Percentiles rank a stretch among this genome's conserved stretches.
These are phyloP conservation scores for Drosophila antonietae DNA, from an alignment of 2,888 invertebrate genomes.

Conservation along the genomic window DNA sequence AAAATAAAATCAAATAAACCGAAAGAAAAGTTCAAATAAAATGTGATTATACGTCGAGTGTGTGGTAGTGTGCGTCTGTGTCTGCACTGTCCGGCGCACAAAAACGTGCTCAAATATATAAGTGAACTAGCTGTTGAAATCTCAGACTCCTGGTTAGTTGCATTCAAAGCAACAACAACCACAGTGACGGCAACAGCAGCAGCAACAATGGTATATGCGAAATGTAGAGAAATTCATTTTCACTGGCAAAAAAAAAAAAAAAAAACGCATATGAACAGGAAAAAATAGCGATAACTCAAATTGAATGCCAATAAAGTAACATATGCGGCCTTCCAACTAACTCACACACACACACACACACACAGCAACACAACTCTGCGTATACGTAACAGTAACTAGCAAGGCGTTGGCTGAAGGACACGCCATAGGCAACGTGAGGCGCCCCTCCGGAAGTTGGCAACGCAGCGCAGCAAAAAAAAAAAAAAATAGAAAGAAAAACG, in stretches of 20 bases:
- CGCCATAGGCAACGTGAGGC: slow-evolving; percentile 51
- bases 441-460: slow-evolving; percentile 60
- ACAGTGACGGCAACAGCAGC: background rate
- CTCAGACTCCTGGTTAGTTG: slow-evolving; percentile 59
- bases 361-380: slow-evolving; percentile 31
- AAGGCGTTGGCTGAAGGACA: slow-evolving; percentile 71
- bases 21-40: slow-evolving; percentile 75
- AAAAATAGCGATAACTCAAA: slow-evolving; percentile 82
- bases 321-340: slow-evolving; percentile 70
- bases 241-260: slow-evolving; percentile 45
- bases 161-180: slow-evolving; percentile 41
- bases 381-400: slow-evolving; percentile 66
- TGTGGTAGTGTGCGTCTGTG: slow-evolving; percentile 5
- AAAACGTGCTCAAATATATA: slow-evolving; percentile 56
- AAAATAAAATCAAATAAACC: slow-evolving; percentile 69
- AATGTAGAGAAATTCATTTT: slow-evolving; percentile 72
- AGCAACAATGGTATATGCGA: slow-evolving; percentile 54
- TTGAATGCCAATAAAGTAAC: slow-evolving; percentile 83
- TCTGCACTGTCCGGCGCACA: slow-evolving; percentile 29
- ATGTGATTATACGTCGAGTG: slow-evolving; percentile 63
- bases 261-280: slow-evolving; percentile 73
- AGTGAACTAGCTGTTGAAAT: slow-evolving; percentile 62
- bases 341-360: slow-evolving; percentile 22
- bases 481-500: slow-evolving; percentile 11
- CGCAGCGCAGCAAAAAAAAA: slow-evolving; percentile 39